A percentile compares a stretch with the other conserved stretches of the same genome.
Evolutionary conservation across 2,888 invertebrate genomes (phyloP).

Genomic region (Plemyria rubiginata): DNA sequence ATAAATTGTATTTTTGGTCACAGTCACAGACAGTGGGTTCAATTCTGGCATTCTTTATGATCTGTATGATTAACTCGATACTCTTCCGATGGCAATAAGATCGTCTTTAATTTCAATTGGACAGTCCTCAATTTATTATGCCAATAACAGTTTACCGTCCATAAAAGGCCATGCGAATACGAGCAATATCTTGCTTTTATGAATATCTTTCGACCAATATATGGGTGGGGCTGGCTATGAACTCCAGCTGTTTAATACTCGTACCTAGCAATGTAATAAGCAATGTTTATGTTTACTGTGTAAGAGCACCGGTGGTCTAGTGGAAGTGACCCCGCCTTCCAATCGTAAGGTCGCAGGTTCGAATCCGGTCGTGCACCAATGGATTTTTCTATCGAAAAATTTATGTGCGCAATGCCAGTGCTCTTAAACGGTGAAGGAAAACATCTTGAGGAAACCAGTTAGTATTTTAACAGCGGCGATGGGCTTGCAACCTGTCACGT

Average conservation of each 20-base stretch:
- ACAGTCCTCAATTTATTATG: conserved; percentile 35
- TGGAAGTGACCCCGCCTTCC: too few relatives aligned
- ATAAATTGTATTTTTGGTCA: neutral
- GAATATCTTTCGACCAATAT: conserved; percentile 51
- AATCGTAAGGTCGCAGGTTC: too few relatives aligned
- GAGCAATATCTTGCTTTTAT: conserved; percentile 50
- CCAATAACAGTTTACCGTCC: conserved; percentile 39
- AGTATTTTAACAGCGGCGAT: too few relatives aligned
- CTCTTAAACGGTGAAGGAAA: too few relatives aligned
- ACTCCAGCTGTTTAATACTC: conserved; percentile 60
- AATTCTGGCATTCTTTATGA: neutral
- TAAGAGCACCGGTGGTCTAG: too few relatives aligned
- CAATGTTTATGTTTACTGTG: too few relatives aligned
- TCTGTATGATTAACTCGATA: conserved; percentile 1
- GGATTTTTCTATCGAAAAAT: too few relatives aligned
- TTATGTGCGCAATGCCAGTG: too few relatives aligned
- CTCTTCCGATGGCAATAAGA: conserved; percentile 13
- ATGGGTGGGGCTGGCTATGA: conserved; percentile 55
- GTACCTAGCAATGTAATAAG: conserved; percentile 49
- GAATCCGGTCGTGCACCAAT: too few relatives aligned
- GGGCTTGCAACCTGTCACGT: too few relatives aligned
- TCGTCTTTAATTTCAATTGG: conserved; percentile 23
- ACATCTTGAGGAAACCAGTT: too few relatives aligned
- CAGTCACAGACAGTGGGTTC: neutral
- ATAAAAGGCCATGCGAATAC: conserved; percentile 39